Base-by-base conservation (phyloP, 1,140 invertebrate species). In the Trachymyrmex cornetzi region DNA sequence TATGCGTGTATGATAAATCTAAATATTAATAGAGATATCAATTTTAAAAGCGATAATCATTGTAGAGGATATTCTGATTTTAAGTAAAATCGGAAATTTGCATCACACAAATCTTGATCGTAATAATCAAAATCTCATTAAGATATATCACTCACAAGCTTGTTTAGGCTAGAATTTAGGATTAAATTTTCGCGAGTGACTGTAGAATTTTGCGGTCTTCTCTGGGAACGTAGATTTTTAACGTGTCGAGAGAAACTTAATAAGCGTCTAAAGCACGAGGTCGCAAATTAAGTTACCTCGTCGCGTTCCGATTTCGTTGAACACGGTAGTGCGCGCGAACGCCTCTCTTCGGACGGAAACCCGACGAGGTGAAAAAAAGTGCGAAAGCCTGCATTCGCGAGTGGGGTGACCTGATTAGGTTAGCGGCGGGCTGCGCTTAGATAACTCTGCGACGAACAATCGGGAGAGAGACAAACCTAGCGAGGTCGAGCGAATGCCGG, bases 341-440 rank as follows among this genome's bases (percentile, higher is more conserved):
- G 77, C 24, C 11, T 24, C 77, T 44, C 44, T 22, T 19, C 44
- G 61, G 77, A 55, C 63, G 22, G 48, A 80, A 80, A 38, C 9
- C 64, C 48, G 77, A 27, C 77, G 50, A 57, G 30, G 16, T 55
- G 22, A 71, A 69, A 71, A 71, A 81, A 81, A 71, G 16, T 44
- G 22, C n/a, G 63, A 67, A n/a, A 44, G 64, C 14, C 27, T 50
- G 67, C 55, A 22, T 55, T 61, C 80, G 24, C 19, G 69, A 84
- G n/a, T 19, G 72, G 69, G 69, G 69, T 84, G 80, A 84, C 80
- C 80, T 57, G 80, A 84, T 84, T 84, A 84, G 55, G 55, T 84
- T 61, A 59, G 77, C 53, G 38, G 61, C 64, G 48, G 24, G 22
- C 30, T 59, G 53, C 38, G 63, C 85, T 71, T 71, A 81, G 75